Percentiles rank a stretch among this genome's conserved stretches.
phyloP scores from a whole-genome alignment of 2,797 vertebrate species.

The Thunnus albacares region DNA sequence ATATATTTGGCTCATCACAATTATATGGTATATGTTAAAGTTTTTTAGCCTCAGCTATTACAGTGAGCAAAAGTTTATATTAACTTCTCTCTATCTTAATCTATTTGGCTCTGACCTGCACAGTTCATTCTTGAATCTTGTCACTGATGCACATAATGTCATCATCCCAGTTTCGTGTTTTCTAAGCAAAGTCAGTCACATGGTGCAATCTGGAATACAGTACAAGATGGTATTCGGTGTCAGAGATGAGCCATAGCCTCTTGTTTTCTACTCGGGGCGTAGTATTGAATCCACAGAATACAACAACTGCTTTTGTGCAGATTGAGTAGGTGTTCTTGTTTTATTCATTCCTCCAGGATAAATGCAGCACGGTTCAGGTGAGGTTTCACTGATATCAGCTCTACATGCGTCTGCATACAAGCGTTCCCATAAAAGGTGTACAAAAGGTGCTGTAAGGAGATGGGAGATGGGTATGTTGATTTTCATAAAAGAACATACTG shows the following conservation, averaged over 20 bases:
- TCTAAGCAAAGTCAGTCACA: slow-evolving; percentile 11
- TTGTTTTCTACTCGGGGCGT: slow-evolving; percentile 55
- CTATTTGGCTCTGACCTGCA: background rate
- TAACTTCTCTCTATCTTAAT: background rate
- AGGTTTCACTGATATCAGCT: slow-evolving; percentile 22
- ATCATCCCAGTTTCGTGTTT: slow-evolving; percentile 5
- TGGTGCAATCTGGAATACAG: slow-evolving; percentile 24
- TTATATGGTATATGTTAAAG: background rate
- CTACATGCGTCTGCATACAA: slow-evolving; percentile 13
- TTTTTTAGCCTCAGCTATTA: background rate
- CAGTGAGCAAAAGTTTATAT: slow-evolving; percentile 1
- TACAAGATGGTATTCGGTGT: slow-evolving; percentile 48
- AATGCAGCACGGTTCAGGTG: slow-evolving; percentile 16
- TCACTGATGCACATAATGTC: background rate
- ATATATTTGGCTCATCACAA: slow-evolving; percentile 7
- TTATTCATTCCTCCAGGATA: slow-evolving; percentile 38
- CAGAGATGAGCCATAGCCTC: slow-evolving; percentile 45
- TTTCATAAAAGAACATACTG: background rate
- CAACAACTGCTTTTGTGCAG: slow-evolving; percentile 48
- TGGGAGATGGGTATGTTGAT: slow-evolving; percentile 16
- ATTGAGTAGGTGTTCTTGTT: slow-evolving; percentile 47
- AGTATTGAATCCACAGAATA: slow-evolving; percentile 44
- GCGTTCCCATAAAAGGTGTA: slow-evolving; percentile 4
- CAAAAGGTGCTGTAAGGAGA: slow-evolving; percentile 13
- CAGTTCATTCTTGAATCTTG: background rate